Evolutionary conservation across 2,113 vertebrate species (phyloP), one percentile per base, ranked within the genome.

Genomic region (Nothoprocta perdicaria): DNA sequence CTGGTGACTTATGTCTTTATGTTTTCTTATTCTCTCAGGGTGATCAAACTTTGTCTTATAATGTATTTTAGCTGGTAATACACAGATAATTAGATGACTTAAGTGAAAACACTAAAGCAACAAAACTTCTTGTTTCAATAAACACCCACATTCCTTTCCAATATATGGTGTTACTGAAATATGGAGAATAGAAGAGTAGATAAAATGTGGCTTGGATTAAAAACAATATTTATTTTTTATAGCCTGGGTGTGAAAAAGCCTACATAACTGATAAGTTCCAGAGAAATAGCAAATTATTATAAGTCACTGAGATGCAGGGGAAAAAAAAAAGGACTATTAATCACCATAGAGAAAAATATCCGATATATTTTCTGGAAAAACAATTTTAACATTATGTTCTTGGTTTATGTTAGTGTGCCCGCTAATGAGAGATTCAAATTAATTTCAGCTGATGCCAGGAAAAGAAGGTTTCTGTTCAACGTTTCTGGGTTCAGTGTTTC

Each of bases 351-450:
- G 43, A 23, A 95, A 90, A 10, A 69, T 43, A 75, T 80, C 21
- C 10, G 89, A 41, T 86, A 91, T 94, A 90, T 80, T 79, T 69
- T 26, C 57, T 83, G 48, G 76, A 94, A 95, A 96, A 92, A 31
- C 12, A 53, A 62, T 80, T 95, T 93, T 93, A 88, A 45, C 27
- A 22, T 89, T 81, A 84, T 75, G 62, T 66, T 96, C 95, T 94
- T 96, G 35, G 43, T 71, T 84, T 93, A 67, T 53, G 83, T 82
- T 86, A 87, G 50, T 93, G 78, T 89, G 57, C 66, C 91, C 93
- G 68, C 88, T 97, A 97, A 97, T 80, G 48, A 95, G 83, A 85
- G 31, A 72, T 74, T 92, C 50, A 96, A 97, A 97, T 97, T 81
- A 71, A 69, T 93, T 97, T 95, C 89, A 96, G 76, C 58, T 96